Evolutionary conservation across 1,140 invertebrate species (phyloP), one percentile per base, ranked within the genome.

Genomic region (Diabrotica virgifera): DNA sequence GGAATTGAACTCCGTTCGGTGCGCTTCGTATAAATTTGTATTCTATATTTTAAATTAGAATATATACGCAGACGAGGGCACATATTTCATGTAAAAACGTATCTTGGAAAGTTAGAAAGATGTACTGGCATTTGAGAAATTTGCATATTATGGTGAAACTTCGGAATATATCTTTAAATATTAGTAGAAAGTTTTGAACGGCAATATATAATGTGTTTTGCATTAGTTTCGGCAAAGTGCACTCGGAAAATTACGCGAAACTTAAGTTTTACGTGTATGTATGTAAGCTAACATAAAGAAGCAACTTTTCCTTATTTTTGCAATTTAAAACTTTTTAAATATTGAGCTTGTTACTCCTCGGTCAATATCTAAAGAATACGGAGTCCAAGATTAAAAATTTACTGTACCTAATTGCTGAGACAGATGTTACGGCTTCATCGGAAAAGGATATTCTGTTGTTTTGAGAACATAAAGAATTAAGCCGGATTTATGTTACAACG

Each of bases 31-130:
- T 77, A 78, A 78, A 78, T 78, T 78, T 78, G 76, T 78, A 78
- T 78, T 78, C 76, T 77, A 77, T 78, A 78, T 78, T 78, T 78
- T 74, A 76, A 78, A 78, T 78, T 77, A 78, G 76, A 78, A 78
- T 78, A 78, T 77, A 76, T 77, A 75, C 71, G 74, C 67, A 66
- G 64, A 68, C 67, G 66, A 67, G 62, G 70, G 71, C 76, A 70
- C 69, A 75, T 78, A 78, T 78, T 76, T 78, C 76, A 77, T 75
- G 72, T 72, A 73, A 76, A 78, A 78, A 78, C 74, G 72, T 73
- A 74, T 73, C 72, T 72, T 69, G 71, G 73, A 74, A 75, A 74
- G 55, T 72, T 75, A 68, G 68, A 36, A 63, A 75, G 70, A 74
- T 71, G 72, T 70, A 68, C 66, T 66, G 68, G 67, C 64, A 62